Base-by-base conservation (phyloP, 2,888 invertebrate species). In the Autographa gamma region DNA sequence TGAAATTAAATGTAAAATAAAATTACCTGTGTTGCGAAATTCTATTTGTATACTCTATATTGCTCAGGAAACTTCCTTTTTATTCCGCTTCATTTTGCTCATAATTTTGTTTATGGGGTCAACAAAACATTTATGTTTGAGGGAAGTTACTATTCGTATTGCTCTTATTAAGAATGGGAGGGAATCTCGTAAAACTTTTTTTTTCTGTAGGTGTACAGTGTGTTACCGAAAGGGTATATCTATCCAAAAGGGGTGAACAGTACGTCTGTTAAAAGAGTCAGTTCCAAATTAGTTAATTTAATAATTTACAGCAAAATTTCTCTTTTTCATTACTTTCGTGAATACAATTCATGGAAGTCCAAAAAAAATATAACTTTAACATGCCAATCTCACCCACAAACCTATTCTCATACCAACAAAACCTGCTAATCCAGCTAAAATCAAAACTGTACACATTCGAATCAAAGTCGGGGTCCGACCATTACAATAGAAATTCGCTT, bases 1-100 rank as follows among this genome's bases (percentile, higher is more conserved):
- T 61, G 19, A 58, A 71, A 72, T 52, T 52, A 66, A 60, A 63
- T 19, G 38, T 66, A 11, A 59, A 71, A 54, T 62, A 34, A 62
- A 7, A 63, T 60, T 54, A 63, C 11, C 32, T 18, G 14, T 31
- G 41, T 54, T 34, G 8, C 16, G 7, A 54, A 63, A 48, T 71
- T 73, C 16, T 63, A 60, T 71, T 69, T 60, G 60, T 63, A 18
- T 25, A 54, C 18, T 18, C 54, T 54, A 52, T 34, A 59, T 66
- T 41, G 16, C 59, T 41, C 32, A 11, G 19, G 31, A 64, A 62
- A 9, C 56, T 65, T 9, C 1, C 25, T 48, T 5, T 41, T 38
- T 48, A 31, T 62, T 19, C 14, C 41, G 11, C 13, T 14, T 6
- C 3, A 11, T 25, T 56, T 56, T 52, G 18, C 18, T 52, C n/a